phyloP scores from a whole-genome alignment of 2,888 invertebrate genomes.

The Caenorhabditis afra region DNA sequence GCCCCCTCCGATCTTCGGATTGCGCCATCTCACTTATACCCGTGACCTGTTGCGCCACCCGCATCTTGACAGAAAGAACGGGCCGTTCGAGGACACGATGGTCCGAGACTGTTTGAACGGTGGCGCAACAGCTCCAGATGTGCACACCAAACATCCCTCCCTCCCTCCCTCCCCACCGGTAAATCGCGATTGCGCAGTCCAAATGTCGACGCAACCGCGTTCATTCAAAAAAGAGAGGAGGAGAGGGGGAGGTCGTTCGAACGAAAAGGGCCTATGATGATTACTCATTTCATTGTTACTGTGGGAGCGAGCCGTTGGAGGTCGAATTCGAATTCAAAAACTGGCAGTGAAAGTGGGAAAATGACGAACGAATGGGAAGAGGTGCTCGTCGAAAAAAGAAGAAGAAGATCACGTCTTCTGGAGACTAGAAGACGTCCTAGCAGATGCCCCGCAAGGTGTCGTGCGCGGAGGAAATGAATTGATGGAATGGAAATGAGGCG shows the following conservation, averaged over 20 bases:
- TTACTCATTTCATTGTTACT: conserved; percentile 45
- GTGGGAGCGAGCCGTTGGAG: conserved; percentile 3
- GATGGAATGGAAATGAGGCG: conserved; percentile 46
- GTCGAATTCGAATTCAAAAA: conserved; percentile 4
- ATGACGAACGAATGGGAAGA: too few species aligned
- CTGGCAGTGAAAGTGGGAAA: neutral
- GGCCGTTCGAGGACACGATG: neutral
- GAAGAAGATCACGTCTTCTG: neutral
- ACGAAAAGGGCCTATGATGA: neutral
- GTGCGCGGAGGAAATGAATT: conserved; percentile 12
- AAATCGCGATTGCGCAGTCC: neutral
- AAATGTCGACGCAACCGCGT: neutral
- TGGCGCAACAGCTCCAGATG: neutral
- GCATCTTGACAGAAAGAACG: neutral
- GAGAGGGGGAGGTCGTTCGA: neutral
- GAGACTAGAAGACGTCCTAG: neutral
- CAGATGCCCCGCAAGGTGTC: conserved; percentile 11
- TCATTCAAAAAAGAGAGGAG: neutral
- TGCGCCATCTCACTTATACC: neutral
- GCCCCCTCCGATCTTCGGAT: neutral
- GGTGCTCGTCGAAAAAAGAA: too few species aligned
- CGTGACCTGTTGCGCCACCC: neutral
- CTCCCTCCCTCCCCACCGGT: too few species aligned
- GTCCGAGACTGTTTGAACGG: neutral
- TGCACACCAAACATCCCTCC: too few species aligned